A percentile compares a stretch with the other conserved stretches of the same genome.
Conservation (phyloP, 2,888 invertebrate species). For the Zhuqinia jingwanae region DNA sequence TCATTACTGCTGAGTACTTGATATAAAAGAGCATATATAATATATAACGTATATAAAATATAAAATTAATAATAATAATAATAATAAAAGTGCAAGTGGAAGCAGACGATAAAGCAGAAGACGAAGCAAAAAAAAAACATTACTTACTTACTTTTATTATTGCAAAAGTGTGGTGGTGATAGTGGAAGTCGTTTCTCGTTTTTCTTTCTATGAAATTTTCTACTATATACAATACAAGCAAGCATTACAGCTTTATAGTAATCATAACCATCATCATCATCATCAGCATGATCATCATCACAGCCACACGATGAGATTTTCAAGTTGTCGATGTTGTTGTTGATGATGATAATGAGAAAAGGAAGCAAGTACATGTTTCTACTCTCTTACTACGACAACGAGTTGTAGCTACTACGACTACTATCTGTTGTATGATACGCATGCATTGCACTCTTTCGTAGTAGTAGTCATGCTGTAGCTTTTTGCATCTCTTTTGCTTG, state of each 20-base stretch:
- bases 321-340: slow-evolving; percentile 25
- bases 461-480: slow-evolving; percentile 21
- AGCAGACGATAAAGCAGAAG: slow-evolving; percentile 35
- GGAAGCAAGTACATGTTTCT: slow-evolving; percentile 55
- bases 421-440: slow-evolving; percentile 23
- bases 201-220: slow-evolving; percentile 21
- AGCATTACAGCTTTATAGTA: neutral
- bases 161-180: slow-evolving; percentile 29
- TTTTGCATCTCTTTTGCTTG: slow-evolving; percentile 51
- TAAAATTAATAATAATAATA: slow-evolving; percentile 9
- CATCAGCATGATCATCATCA: slow-evolving; percentile 10
- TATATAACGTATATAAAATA: no score
- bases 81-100: slow-evolving; percentile 70
- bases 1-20: no score
- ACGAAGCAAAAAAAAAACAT: slow-evolving; percentile 13
- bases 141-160: slow-evolving; percentile 43
- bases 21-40: no score
- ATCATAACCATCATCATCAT: slow-evolving; percentile 35
- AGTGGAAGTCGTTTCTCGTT: slow-evolving; percentile 70
- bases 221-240: no score
- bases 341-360: slow-evolving; percentile 60
- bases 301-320: slow-evolving; percentile 38
- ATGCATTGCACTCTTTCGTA: slow-evolving; percentile 39
- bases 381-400: slow-evolving; percentile 36
- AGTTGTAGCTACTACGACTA: slow-evolving; percentile 27